These are phyloP conservation scores for Lanius collurio DNA, from an alignment of 2,113 vertebrate genomes.

Conservation along the genomic window DNA sequence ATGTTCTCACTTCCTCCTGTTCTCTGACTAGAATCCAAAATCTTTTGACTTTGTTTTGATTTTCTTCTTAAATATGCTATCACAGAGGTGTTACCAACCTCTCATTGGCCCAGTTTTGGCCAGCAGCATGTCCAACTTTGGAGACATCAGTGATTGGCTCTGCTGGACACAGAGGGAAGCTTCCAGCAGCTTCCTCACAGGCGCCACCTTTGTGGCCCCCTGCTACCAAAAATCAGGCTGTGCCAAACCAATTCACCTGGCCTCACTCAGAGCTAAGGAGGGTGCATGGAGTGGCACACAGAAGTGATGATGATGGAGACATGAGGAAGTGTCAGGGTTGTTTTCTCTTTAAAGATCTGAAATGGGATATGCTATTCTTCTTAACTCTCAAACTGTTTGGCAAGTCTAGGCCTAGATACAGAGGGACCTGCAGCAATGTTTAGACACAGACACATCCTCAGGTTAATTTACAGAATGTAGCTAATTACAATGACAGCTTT, in stretches of 20 bases:
- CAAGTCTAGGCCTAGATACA: neutral
- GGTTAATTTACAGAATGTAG: slow-evolving; percentile 44
- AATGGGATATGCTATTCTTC: neutral
- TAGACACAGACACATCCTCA: neutral
- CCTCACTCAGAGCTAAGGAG: neutral
- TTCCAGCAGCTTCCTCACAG: no score
- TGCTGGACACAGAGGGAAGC: no score
- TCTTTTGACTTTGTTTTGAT: no score
- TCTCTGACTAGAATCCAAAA: no score
- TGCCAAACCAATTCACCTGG: neutral
- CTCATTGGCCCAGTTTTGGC: no score
- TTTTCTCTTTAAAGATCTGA: neutral
- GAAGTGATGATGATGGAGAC: neutral
- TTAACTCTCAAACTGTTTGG: neutral
- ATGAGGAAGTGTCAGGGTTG: neutral
- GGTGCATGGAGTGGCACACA: neutral
- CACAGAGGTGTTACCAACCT: no score
- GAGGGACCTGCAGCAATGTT: neutral
- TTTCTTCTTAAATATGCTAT: no score
- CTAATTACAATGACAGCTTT: slow-evolving; percentile 65
- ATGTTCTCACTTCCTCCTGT: no score
- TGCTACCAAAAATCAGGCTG: no score
- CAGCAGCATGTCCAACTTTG: no score
- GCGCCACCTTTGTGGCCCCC: no score
- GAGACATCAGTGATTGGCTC: no score